phyloP scores from a whole-genome alignment of 1,140 invertebrate genomes.

The Drosophila lini region DNA sequence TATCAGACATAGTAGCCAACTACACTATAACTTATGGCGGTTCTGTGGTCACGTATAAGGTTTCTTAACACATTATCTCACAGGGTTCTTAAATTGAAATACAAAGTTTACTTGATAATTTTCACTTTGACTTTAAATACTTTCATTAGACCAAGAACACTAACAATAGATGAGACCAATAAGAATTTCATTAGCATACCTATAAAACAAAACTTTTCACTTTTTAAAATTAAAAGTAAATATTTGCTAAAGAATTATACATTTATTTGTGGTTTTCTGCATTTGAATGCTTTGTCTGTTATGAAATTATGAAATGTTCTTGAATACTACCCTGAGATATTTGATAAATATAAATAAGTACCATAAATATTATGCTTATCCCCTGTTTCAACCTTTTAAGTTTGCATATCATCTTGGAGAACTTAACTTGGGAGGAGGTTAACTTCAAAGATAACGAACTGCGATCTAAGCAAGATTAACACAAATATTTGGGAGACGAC shows the following conservation, averaged over 20 bases:
- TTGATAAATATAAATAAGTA: constrained; percentile 1
- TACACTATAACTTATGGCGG: not conserved
- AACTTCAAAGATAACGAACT: constrained; percentile 28
- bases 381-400: constrained; percentile 5
- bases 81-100: not conserved
- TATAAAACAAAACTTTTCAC: not conserved
- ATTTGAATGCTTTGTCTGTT: not conserved
- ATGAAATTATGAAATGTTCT: not conserved
- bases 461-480: constrained; percentile 4
- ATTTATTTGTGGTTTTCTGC: not conserved
- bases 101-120: not conserved
- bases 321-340: not conserved
- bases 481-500: constrained; percentile 31
- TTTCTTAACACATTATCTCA: not conserved
- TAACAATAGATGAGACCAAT: not conserved
- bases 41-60: constrained; percentile 30
- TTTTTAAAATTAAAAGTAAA: not conserved
- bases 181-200: not conserved
- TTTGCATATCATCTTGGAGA: constrained; percentile 1
- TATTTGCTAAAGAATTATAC: not conserved
- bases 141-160: constrained; percentile 1
- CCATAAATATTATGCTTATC: constrained; percentile 13
- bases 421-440: constrained; percentile 1
- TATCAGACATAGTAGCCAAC: constrained; percentile 12
- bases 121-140: not conserved